Evolutionary conservation across 2,113 vertebrate species (phyloP), one percentile per base, ranked within the genome.

Genomic region (Glareola pratincola): DNA sequence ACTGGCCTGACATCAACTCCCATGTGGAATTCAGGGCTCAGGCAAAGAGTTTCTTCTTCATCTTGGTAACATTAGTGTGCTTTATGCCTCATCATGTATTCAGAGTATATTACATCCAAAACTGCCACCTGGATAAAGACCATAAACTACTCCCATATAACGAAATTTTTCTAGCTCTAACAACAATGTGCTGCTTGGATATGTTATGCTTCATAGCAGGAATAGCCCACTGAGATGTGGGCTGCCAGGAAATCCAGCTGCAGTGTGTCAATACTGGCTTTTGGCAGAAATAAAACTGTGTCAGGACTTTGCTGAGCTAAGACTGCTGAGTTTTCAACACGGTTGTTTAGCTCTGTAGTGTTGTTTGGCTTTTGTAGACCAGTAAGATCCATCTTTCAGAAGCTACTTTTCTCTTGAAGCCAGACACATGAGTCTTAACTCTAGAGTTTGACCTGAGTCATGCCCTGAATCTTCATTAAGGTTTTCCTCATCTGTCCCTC

Each of bases 21-120:
- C 95, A 94, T 3, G 94, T 97, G 56, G 96, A 98, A 68, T 98
- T 93, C 47, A 97, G 97, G 82, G 97, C 96, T 64, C 98, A 98
- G 60, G 96, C 95, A 59, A 98, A 98, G 90, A 98, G 97, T 43
- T 97, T 76, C 76, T 98, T 98, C 71, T 98, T 98, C 67, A 93
- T 97, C 53, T 13, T 97, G 50, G 67, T 98, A 30, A 96, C 92
- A 15, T 39, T 97, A 64, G 66, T 97, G 69, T 98, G 97, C 47
- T 98, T 98, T 78, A 66, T 97, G 66, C 97, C 97, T 62, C 98
- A 98, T 41, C 97, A 97, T 24, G 54, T 76, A 26, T 98, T 97
- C 79, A 90, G 93, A 37, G 30, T 94, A 9, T 66, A 97, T 59
- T 98, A 98, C 29, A 98, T 98, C 71, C 92, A 91, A 85, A 97